Percentiles rank a stretch among this genome's conserved stretches.
phyloP scores from a whole-genome alignment of 1,140 invertebrate genomes.

The Sycobia sp. region DNA sequence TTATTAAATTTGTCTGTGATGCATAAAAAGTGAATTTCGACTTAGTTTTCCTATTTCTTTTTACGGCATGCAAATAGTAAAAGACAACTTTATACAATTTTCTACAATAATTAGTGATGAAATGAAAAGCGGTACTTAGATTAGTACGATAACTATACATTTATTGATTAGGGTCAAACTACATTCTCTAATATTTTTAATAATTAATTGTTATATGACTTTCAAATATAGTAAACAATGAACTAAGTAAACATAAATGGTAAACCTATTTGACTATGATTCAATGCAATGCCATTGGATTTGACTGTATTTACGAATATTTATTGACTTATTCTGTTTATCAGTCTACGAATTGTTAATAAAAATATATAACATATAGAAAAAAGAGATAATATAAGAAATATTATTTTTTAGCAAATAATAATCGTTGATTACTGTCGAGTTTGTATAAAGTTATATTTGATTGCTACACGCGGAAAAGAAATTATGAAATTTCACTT shows the following conservation, averaged over 20 bases:
- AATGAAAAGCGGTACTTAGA: too few species aligned
- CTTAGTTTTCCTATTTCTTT: conserved; percentile 10
- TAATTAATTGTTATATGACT: conserved; percentile 2
- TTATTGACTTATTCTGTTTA: conserved; percentile 13
- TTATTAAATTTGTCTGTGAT: conserved; percentile 26
- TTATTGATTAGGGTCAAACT: background rate
- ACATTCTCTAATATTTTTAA: conserved; percentile 9
- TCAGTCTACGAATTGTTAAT: conserved; percentile 15
- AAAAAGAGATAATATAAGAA: background rate
- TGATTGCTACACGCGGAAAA: conserved; percentile 18
- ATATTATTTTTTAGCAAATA: background rate
- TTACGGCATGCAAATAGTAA: conserved; percentile 15
- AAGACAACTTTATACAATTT: conserved; percentile 30
- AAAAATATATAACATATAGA: conserved; percentile 5
- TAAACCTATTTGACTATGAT: too few species aligned
- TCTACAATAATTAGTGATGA: conserved; percentile 23
- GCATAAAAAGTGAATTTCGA: conserved; percentile 18
- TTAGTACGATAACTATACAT: background rate
- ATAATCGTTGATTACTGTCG: conserved; percentile 4
- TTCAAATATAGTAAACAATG: conserved; percentile 4
- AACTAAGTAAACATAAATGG: too few species aligned
- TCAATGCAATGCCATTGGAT: too few species aligned
- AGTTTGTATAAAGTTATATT: conserved; percentile 23
- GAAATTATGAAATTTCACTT: conserved; percentile 15
- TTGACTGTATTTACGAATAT: conserved; percentile 3